Evolutionary conservation across 2,888 invertebrate genomes (phyloP).

Genomic region (Macrosiphum euphorbiae): DNA sequence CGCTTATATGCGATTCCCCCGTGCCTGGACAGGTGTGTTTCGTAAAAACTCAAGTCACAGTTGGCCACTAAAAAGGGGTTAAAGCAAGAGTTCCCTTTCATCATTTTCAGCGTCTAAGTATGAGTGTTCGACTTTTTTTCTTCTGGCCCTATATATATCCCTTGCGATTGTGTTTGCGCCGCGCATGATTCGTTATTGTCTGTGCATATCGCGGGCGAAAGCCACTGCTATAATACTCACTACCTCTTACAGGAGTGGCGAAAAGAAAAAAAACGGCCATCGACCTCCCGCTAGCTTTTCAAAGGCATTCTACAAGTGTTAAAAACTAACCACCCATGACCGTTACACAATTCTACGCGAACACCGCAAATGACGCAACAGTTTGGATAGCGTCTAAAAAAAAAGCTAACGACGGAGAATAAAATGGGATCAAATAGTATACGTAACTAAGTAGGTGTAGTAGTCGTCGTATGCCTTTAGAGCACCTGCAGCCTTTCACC

Average conservation of each 20-base stretch:
- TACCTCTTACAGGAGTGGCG: conserved; percentile 30
- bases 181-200: conserved; percentile 50
- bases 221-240: neutral
- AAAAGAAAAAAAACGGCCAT: conserved; percentile 60
- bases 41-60: conserved; percentile 63
- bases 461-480: neutral
- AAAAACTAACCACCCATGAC: conserved; percentile 61
- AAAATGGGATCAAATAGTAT: neutral
- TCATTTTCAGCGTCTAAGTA: conserved; percentile 20
- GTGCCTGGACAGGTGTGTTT: conserved; percentile 63
- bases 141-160: neutral
- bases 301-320: conserved; percentile 63
- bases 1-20: conserved; percentile 18
- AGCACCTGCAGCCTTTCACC: neutral
- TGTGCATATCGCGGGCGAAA: conserved; percentile 8
- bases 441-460: neutral
- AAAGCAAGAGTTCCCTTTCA: conserved; percentile 34
- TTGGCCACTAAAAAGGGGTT: conserved; percentile 59
- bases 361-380: conserved; percentile 41
- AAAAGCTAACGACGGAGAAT: neutral
- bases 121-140: conserved; percentile 25
- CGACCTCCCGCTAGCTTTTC: conserved; percentile 58
- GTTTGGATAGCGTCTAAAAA: conserved; percentile 36
- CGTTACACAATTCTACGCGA: conserved; percentile 50
- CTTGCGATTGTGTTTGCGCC: conserved; percentile 8